These are phyloP conservation scores for Thereuonema tuberculata DNA, from an alignment of 1,140 invertebrate species.

Conservation along the genomic window DNA sequence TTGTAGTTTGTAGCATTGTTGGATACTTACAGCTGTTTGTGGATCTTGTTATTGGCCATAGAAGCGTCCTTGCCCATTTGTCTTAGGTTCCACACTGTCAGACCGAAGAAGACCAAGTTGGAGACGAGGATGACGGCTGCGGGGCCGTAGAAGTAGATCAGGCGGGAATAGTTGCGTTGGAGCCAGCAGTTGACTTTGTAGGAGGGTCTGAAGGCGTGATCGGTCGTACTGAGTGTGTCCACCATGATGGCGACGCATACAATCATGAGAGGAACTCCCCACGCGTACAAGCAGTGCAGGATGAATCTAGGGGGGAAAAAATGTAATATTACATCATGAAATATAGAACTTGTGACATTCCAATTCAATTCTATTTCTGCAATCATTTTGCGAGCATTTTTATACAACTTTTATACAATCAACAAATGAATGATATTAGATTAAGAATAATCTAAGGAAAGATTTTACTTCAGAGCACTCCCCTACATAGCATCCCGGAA, in stretches of 20 bases:
- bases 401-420: too few relatives aligned
- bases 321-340: too few relatives aligned
- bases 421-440: too few relatives aligned
- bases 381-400: too few relatives aligned
- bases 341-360: too few relatives aligned
- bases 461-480: too few relatives aligned
- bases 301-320: too few relatives aligned
- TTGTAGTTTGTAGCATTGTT: too few relatives aligned
- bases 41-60: constrained; percentile 9
- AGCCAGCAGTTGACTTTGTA: background rate
- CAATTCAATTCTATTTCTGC: too few relatives aligned
- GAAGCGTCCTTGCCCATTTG: background rate
- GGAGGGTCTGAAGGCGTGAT: background rate
- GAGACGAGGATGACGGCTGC: constrained; percentile 27
- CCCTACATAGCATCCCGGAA: too few relatives aligned
- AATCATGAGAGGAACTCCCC: constrained; percentile 27
- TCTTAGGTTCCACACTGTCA: constrained; percentile 29
- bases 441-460: too few relatives aligned
- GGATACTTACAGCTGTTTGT: constrained; percentile 11
- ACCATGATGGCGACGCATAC: constrained; percentile 14
- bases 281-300: constrained; percentile 25
- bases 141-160: constrained; percentile 28
- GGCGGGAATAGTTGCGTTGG: too few relatives aligned
- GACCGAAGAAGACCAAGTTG: constrained; percentile 29
- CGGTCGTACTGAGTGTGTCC: background rate